Conservation (phyloP, 2,888 invertebrate species). For the Monopis laevigella region DNA sequence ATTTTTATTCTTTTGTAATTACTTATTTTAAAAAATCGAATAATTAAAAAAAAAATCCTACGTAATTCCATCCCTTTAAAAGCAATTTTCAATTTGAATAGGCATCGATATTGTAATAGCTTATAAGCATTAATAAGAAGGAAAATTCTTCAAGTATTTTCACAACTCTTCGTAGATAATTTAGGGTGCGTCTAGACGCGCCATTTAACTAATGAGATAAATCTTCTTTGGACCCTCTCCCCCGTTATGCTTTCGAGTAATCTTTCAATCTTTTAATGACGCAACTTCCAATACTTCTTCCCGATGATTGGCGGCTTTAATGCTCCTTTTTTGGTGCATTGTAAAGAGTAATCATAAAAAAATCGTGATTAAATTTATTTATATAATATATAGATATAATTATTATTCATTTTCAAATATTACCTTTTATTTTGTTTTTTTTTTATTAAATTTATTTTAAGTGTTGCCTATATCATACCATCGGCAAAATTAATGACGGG, state of each 20-base stretch:
- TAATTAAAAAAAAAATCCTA: too few species aligned
- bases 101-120: not conserved
- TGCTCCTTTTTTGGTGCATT: slow-evolving; percentile 3
- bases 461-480: too few species aligned
- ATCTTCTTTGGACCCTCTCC: slow-evolving; percentile 30
- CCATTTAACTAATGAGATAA: slow-evolving; percentile 65
- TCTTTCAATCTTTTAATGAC: slow-evolving; percentile 64
- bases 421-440: too few species aligned
- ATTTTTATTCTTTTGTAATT: too few species aligned
- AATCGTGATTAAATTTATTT: too few species aligned
- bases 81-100: too few species aligned
- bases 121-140: not conserved
- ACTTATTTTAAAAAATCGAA: too few species aligned
- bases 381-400: too few species aligned
- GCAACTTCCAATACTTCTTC: slow-evolving; percentile 30
- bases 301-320: slow-evolving; percentile 7
- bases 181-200: slow-evolving; percentile 33
- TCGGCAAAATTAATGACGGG: too few species aligned
- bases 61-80: too few species aligned
- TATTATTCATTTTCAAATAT: too few species aligned
- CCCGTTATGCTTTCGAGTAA: slow-evolving; percentile 31
- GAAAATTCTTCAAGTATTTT: slow-evolving; percentile 18
- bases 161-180: slow-evolving; percentile 31
- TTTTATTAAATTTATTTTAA: too few species aligned
- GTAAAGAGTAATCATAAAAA: not conserved